Conservation (phyloP, 1,140 invertebrate genomes). For the Ephestia elutella region DNA sequence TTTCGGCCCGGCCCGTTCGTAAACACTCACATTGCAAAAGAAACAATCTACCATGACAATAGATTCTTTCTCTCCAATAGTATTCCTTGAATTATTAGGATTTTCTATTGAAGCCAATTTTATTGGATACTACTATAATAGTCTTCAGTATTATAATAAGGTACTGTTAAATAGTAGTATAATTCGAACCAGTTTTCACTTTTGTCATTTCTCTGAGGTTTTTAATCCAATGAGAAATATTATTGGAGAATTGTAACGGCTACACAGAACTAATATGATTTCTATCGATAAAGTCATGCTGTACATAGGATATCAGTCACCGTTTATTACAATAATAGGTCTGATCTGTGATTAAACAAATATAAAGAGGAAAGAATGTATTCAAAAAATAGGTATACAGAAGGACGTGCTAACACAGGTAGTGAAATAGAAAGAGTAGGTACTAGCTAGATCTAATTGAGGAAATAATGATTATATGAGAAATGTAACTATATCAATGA, state of each 20-base stretch:
- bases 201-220: not conserved
- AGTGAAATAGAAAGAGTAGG: constrained; percentile 12
- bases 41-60: constrained; percentile 74
- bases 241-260: constrained; percentile 47
- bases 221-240: constrained; percentile 36
- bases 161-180: too few species aligned
- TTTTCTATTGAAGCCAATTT: constrained; percentile 13
- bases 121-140: too few species aligned
- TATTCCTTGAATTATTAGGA: constrained; percentile 40
- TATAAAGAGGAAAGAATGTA: not conserved
- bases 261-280: not conserved
- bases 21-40: constrained; percentile 66
- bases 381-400: not conserved
- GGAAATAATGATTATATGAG: constrained; percentile 24
- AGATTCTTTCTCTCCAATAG: constrained; percentile 68
- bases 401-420: constrained; percentile 18
- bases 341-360: not conserved
- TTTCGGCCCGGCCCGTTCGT: constrained; percentile 59
- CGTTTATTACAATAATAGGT: not conserved
- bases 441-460: constrained; percentile 39
- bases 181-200: too few species aligned
- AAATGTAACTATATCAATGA: constrained; percentile 2
- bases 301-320: not conserved
- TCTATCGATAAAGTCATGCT: constrained; percentile 17
- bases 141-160: too few species aligned